Evolutionary conservation across 2,797 vertebrate species (phyloP), one percentile per base, ranked within the genome.

Genomic region (Yasuhikotakia modesta): DNA sequence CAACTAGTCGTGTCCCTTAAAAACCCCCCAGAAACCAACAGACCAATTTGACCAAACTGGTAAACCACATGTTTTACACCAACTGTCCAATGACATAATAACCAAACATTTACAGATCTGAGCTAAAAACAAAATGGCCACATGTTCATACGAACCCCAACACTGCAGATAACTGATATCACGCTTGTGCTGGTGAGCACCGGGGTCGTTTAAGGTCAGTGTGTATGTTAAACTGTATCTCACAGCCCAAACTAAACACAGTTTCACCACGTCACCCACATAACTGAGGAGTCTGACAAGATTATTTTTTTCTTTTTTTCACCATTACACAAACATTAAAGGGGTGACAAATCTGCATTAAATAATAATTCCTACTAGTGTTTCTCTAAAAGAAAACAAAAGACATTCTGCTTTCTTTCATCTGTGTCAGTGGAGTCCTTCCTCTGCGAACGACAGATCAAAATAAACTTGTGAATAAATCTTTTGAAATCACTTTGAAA

Each of bases 401-500:
- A 58, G 46, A 61, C n/a, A n/a, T n/a, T n/a, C n/a, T n/a, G n/a
- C n/a, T n/a, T n/a, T n/a, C n/a, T n/a, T n/a, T 70, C 53, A 64
- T 81, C 24, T 48, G 43, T 70, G 58, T 13, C 45, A 71, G 52
- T 72, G 11, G n/a, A 70, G 76, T 39, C 67, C 64, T 81, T 75
- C 24, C 58, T 50, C 21, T 58, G 66, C 39, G 57, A 82, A 45
- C 32, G 73, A 80, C 27, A 81, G 75, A 72, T 72, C 68, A 72
- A 79, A 82, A 81, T 75, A 76, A 81, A 77, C 79, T 76, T 70
- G 74, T 65, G 73, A 84, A 80, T 78, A n/a, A n/a, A n/a, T n/a
- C n/a, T n/a, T n/a, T n/a, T n/a, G n/a, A n/a, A n/a, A n/a, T 75
- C 64, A 73, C 80, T 83, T 81, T 85, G 83, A 82, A 85, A 85